Evolutionary conservation across 2,888 invertebrate species (phyloP).

Genomic region (Nebria brevicollis): DNA sequence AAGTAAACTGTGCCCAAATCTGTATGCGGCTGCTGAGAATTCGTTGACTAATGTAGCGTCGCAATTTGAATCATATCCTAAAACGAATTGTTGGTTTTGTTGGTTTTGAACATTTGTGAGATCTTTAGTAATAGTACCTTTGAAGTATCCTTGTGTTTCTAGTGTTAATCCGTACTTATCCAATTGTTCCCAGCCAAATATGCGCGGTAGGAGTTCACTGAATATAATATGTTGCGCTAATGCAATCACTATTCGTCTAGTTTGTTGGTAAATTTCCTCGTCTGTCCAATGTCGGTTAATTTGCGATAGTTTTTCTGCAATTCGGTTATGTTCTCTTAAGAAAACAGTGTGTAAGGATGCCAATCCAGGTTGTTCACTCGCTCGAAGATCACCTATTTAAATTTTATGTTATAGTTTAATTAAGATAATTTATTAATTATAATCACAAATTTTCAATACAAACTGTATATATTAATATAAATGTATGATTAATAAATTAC

Average conservation of each 20-base stretch:
- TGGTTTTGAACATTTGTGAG: neutral
- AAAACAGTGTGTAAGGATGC: constrained; percentile 75
- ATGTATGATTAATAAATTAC: constrained; percentile 46
- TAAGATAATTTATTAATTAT: too few relatives aligned
- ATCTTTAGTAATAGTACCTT: constrained; percentile 51
- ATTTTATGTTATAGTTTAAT: constrained; percentile 2
- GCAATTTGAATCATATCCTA: constrained; percentile 70
- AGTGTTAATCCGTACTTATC: constrained; percentile 64
- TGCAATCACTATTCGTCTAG: constrained; percentile 74
- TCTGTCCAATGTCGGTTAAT: constrained; percentile 77
- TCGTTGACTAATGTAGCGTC: constrained; percentile 78
- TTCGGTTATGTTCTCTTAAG: constrained; percentile 78
- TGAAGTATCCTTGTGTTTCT: constrained; percentile 61
- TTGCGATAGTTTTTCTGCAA: constrained; percentile 68
- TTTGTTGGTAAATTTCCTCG: constrained; percentile 73
- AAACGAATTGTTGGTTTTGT: constrained; percentile 12
- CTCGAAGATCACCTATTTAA: constrained; percentile 72
- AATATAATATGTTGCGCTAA: constrained; percentile 78
- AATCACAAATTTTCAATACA: neutral
- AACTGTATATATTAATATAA: neutral
- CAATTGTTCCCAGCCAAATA: constrained; percentile 64
- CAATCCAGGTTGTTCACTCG: constrained; percentile 76
- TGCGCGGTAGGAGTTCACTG: constrained; percentile 77
- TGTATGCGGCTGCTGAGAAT: constrained; percentile 81
- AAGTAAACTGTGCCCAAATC: constrained; percentile 76